Evolutionary conservation across 1,140 invertebrate species (phyloP).

Genomic region (Ganaspis sp.): DNA sequence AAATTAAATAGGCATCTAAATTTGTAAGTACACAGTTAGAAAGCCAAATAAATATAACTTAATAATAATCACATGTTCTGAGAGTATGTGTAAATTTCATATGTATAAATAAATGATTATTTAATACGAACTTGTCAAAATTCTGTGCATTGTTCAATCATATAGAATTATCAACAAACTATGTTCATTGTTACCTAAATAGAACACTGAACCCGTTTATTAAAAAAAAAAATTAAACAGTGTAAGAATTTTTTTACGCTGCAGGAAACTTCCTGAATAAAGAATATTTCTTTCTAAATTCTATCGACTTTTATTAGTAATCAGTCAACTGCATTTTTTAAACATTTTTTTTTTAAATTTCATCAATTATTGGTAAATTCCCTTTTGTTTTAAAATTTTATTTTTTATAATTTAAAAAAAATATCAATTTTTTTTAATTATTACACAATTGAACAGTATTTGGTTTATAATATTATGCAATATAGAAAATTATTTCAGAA

Average conservation of each 20-base stretch:
- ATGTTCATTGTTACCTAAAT: slow-evolving; percentile 1
- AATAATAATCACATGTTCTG: slow-evolving; percentile 8
- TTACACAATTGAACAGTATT: no score
- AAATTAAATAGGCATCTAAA: background rate
- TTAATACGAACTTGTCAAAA: slow-evolving; percentile 9
- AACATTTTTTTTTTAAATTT: no score
- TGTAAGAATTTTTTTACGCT: slow-evolving; percentile 5
- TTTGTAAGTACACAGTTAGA: slow-evolving; percentile 23
- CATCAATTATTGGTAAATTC: no score
- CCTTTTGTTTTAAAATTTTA: no score
- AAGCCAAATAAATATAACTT: slow-evolving; percentile 10
- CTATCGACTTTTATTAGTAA: background rate
- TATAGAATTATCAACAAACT: background rate
- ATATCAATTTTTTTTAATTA: no score
- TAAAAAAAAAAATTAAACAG: background rate
- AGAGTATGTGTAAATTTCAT: slow-evolving; percentile 5
- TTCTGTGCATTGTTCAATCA: background rate
- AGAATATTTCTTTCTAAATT: slow-evolving; percentile 25
- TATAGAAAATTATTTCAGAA: background rate
- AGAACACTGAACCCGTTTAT: background rate
- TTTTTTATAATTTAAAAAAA: no score
- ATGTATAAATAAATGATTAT: background rate
- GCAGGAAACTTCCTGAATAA: slow-evolving; percentile 7
- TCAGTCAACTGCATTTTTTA: no score
- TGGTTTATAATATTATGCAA: no score